Conservation (phyloP, 2,888 invertebrate species). For the Pelosia muscerda region DNA sequence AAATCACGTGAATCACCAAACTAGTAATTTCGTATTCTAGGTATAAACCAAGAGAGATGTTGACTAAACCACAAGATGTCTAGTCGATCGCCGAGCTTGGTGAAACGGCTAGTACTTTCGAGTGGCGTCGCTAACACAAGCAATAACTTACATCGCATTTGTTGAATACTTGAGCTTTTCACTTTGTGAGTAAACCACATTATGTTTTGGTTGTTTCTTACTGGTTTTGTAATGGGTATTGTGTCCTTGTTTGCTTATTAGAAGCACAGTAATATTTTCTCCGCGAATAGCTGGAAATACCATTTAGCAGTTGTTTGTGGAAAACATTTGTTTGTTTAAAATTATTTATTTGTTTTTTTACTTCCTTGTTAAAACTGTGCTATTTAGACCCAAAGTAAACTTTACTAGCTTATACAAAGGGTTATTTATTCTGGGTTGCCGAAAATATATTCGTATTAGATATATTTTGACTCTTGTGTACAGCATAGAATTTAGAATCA, state of each 20-base stretch:
- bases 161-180: slow-evolving; percentile 14
- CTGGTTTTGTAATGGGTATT: neutral
- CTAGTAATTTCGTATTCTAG: neutral
- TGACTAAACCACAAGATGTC: slow-evolving; percentile 3
- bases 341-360: no score
- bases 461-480: no score
- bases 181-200: slow-evolving; percentile 15
- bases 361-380: no score
- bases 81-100: neutral
- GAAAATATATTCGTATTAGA: no score
- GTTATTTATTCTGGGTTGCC: no score
- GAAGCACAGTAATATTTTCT: slow-evolving; percentile 5
- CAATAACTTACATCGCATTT: slow-evolving; percentile 5
- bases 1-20: neutral
- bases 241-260: slow-evolving; percentile 6
- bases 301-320: neutral
- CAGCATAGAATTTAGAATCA: no score
- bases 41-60: slow-evolving; percentile 2
- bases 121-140: neutral
- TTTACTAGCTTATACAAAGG: no score
- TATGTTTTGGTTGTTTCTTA: slow-evolving; percentile 7
- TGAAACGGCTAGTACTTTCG: slow-evolving; percentile 11
- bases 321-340: neutral
- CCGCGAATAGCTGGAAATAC: neutral
- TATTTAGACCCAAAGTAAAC: no score